Evolutionary conservation across 2,113 vertebrate species (phyloP).

Genomic region (Girardinichthys multiradiatus): DNA sequence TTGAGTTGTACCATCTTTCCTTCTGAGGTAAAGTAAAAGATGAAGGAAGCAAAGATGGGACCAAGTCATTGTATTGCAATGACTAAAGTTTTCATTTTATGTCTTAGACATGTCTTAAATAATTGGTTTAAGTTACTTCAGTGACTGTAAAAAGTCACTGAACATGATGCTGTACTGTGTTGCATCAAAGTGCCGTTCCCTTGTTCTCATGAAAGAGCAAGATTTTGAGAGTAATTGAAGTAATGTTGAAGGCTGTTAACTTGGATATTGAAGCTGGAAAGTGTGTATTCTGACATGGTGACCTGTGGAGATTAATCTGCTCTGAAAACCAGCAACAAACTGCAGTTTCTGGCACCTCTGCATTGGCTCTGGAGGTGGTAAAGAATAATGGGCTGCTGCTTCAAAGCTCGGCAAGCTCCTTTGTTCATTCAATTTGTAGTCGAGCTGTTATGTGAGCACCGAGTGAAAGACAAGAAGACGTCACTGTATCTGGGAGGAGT

Average conservation of each 20-base stretch:
- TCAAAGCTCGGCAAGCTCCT: constrained; percentile 25
- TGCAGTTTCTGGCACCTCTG: neutral
- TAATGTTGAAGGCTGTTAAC: neutral
- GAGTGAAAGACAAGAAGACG: constrained; percentile 26
- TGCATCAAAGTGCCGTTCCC: no score
- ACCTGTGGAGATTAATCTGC: neutral
- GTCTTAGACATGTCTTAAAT: neutral
- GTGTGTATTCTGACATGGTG: neutral
- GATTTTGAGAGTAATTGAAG: neutral
- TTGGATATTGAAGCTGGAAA: neutral
- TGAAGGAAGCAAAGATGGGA: neutral
- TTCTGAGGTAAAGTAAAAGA: neutral
- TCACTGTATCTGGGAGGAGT: constrained; percentile 15
- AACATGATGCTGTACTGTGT: neutral
- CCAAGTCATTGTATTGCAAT: neutral
- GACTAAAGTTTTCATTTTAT: neutral
- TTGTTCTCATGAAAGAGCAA: no score
- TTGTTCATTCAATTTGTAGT: constrained; percentile 42
- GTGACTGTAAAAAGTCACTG: no score
- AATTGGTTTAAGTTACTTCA: no score
- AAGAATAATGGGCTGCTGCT: neutral
- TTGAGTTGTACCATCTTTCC: neutral
- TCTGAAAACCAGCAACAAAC: neutral
- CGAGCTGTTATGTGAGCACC: constrained; percentile 40
- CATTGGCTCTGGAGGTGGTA: constrained; percentile 7